Conservation (phyloP, 2,113 vertebrate species). For the Myrmecobius fasciatus region DNA sequence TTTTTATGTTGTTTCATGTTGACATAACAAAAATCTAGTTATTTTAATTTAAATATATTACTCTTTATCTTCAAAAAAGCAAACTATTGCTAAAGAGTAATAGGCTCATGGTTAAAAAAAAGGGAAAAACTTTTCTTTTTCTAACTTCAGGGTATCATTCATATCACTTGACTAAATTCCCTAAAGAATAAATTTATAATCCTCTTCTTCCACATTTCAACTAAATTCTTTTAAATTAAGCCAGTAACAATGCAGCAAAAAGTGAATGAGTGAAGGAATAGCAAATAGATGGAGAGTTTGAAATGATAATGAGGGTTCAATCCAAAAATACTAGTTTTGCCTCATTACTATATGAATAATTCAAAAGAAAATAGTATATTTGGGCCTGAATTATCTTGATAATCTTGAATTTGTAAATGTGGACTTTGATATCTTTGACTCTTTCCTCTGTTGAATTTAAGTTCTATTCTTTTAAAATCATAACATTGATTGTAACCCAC, state of each 20-base stretch:
- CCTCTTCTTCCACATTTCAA: neutral
- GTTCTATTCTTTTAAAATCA: neutral
- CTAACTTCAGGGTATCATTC: neutral
- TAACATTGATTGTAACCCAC: neutral
- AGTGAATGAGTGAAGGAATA: neutral
- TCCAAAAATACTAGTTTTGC: neutral
- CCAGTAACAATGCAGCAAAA: fast-evolving
- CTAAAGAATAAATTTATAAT: neutral
- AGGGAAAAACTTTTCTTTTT: neutral
- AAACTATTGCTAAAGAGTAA: neutral
- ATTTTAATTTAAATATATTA: neutral
- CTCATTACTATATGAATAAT: neutral
- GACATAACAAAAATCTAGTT: neutral
- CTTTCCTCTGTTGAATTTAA: neutral
- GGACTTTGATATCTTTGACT: neutral
- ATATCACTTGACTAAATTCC: neutral
- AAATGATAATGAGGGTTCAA: neutral
- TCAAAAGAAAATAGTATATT: neutral
- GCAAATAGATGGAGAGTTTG: neutral
- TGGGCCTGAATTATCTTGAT: no score
- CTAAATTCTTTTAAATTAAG: neutral
- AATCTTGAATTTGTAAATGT: neutral
- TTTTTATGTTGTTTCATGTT: neutral
- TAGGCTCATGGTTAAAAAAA: neutral
- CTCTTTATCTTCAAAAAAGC: neutral